Percentiles rank a stretch among this genome's conserved stretches.
Evolutionary conservation across 2,113 vertebrate genomes (phyloP).

Genomic region (Labrus mixtus): DNA sequence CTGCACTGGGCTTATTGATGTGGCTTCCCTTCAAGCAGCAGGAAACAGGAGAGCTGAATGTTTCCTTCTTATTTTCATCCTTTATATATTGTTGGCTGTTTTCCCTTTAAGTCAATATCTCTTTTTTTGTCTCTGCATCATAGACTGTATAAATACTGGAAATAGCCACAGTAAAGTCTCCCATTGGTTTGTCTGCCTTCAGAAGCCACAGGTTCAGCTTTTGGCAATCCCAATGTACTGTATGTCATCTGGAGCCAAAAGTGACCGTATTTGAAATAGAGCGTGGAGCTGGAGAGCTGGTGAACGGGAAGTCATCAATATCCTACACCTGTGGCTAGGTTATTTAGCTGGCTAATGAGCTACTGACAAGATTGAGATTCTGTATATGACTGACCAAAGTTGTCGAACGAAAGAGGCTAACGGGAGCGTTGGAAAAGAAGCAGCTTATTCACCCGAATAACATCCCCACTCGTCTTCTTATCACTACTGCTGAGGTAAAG

Average conservation of each 20-base stretch:
- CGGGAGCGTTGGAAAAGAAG: too few species aligned
- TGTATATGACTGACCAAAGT: background rate
- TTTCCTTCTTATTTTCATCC: constrained; percentile 19
- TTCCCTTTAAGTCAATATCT: constrained; percentile 9
- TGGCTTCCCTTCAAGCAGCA: constrained; percentile 46
- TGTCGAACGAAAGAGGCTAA: too few species aligned
- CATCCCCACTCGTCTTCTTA: too few species aligned
- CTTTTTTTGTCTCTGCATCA: constrained; percentile 12
- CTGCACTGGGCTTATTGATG: constrained; percentile 54
- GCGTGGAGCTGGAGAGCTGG: too few species aligned
- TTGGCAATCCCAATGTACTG: background rate
- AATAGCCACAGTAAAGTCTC: background rate
- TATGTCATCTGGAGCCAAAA: background rate
- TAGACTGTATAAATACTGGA: background rate
- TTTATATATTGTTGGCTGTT: constrained; percentile 2
- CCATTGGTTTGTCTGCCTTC: background rate
- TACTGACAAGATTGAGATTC: background rate
- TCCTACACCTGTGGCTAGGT: background rate
- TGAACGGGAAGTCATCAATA: too few species aligned
- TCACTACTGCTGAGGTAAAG: too few species aligned
- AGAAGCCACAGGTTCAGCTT: background rate
- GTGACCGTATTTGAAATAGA: background rate
- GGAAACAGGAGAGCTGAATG: constrained; percentile 34
- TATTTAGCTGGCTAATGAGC: too few species aligned
- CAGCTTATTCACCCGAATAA: too few species aligned